These are phyloP conservation scores for Kryptolebias ocellatus DNA, from an alignment of 2,797 vertebrate species.

Conservation along the genomic window DNA sequence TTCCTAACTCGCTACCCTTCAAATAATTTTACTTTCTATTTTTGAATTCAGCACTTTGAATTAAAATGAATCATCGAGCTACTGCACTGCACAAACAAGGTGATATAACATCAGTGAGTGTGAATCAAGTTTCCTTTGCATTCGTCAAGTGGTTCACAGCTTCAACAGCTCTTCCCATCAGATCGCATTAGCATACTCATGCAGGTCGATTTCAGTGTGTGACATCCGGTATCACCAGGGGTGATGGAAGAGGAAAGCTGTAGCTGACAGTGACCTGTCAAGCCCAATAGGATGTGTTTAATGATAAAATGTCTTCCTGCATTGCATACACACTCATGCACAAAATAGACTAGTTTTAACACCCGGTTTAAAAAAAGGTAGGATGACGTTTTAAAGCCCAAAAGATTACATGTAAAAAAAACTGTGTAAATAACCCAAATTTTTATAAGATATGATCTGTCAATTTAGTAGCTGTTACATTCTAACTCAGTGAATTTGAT, in stretches of 20 bases:
- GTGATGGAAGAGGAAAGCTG: slow-evolving; percentile 70
- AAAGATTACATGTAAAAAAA: background rate
- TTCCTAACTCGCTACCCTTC: slow-evolving; percentile 39
- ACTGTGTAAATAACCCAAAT: background rate
- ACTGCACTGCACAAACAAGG: slow-evolving; percentile 44
- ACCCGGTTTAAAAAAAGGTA: slow-evolving; percentile 58
- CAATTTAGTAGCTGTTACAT: no score
- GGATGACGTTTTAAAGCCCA: slow-evolving; percentile 58
- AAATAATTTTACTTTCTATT: slow-evolving; percentile 7
- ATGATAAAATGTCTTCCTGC: slow-evolving; percentile 80
- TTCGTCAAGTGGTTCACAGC: slow-evolving; percentile 59
- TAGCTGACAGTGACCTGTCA: slow-evolving; percentile 85
- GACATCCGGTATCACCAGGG: slow-evolving; percentile 76
- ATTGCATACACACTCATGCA: slow-evolving; percentile 53
- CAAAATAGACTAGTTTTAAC: slow-evolving; percentile 49
- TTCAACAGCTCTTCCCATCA: slow-evolving; percentile 77
- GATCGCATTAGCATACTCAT: slow-evolving; percentile 79
- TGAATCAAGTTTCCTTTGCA: slow-evolving; percentile 53
- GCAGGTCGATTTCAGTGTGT: slow-evolving; percentile 76
- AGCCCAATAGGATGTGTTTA: slow-evolving; percentile 79
- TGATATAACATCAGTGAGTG: slow-evolving; percentile 33
- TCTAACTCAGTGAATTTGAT: no score
- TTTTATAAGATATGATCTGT: no score
- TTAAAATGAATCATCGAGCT: slow-evolving; percentile 28
- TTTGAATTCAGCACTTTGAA: slow-evolving; percentile 34